A percentile compares a stretch with the other conserved stretches of the same genome.
Conservation (phyloP, 2,797 vertebrate genomes). For the Catamblyrhynchus diadema region DNA sequence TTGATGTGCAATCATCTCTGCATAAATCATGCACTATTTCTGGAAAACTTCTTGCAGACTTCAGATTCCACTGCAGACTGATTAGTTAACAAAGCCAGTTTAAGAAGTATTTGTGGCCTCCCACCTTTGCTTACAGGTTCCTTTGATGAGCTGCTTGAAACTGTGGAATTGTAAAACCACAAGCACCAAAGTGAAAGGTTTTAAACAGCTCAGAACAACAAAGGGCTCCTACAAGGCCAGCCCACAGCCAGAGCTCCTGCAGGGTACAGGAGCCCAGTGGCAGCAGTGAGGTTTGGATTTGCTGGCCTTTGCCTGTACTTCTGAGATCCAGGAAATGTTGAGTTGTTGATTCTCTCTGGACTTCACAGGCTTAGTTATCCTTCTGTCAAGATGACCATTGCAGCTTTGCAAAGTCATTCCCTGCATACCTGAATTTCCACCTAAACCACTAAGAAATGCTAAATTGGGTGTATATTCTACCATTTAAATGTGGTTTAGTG, state of each 20-base stretch:
- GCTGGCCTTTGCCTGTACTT: not conserved
- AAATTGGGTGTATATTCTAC: not conserved
- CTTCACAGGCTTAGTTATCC: not conserved
- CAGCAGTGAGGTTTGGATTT: not conserved
- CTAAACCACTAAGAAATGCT: not conserved
- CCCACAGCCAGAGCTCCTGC: not conserved
- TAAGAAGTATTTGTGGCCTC: not conserved
- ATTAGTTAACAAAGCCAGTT: not conserved
- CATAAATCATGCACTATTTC: not conserved
- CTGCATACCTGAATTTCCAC: not conserved
- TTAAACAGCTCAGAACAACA: not conserved
- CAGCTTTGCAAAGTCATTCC: not conserved
- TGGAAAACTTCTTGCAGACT: not conserved
- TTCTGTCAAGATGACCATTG: not conserved
- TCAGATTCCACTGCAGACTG: not conserved
- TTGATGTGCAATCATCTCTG: not conserved
- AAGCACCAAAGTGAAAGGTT: not conserved
- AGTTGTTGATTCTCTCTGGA: not conserved
- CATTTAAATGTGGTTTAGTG: not conserved
- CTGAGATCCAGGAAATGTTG: not conserved
- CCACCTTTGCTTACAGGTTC: not conserved
- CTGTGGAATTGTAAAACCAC: not conserved
- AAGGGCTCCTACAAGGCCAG: not conserved
- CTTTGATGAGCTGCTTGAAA: not conserved
- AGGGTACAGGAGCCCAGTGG: not conserved